These are phyloP conservation scores for Nematolebias whitei DNA, from an alignment of 2,113 vertebrate species.

Conservation along the genomic window DNA sequence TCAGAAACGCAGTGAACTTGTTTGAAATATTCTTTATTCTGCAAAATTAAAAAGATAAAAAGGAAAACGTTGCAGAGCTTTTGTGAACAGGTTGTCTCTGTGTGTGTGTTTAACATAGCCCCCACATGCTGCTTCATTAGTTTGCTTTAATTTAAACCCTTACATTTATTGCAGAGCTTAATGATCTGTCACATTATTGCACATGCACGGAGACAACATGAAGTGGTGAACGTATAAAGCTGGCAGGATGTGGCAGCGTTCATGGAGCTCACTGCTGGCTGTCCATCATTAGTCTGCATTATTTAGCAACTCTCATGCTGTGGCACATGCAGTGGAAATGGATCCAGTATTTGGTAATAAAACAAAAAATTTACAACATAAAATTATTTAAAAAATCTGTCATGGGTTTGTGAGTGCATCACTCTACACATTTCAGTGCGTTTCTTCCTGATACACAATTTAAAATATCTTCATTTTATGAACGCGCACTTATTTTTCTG, in stretches of 20 bases:
- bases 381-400: neutral
- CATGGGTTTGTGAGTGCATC: no score
- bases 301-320: constrained; percentile 59
- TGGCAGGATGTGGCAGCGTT: constrained; percentile 47
- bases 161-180: neutral
- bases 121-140: neutral
- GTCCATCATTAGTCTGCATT: constrained; percentile 59
- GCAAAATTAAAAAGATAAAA: neutral
- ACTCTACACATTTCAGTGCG: neutral
- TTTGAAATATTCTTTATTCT: constrained; percentile 3
- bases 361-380: constrained; percentile 25
- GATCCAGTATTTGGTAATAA: constrained; percentile 15
- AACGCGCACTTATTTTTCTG: neutral
- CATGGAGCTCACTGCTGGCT: constrained; percentile 43
- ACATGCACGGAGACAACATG: neutral
- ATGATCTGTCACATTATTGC: constrained; percentile 1
- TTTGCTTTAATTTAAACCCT: neutral
- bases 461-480: neutral
- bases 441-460: neutral
- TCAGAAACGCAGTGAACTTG: neutral
- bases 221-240: constrained; percentile 18
- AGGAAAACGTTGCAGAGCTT: constrained; percentile 1
- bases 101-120: neutral
- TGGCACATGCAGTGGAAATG: constrained; percentile 21
- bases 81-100: constrained; percentile 15